Evolutionary conservation across 2,888 invertebrate species (phyloP).

Genomic region (Lydus trimaculatus): DNA sequence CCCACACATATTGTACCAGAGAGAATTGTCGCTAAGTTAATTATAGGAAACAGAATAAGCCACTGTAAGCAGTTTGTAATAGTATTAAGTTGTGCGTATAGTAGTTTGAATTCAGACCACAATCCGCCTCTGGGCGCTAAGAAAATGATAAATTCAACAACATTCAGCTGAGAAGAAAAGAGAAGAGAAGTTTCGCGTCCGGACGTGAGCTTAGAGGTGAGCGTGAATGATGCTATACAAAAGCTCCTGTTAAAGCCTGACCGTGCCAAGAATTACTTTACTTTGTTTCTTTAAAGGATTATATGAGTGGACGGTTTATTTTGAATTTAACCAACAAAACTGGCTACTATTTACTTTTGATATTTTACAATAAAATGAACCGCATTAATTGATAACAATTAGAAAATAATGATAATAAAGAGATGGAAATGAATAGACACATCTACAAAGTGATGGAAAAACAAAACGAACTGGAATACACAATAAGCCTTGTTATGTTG

Average conservation of each 20-base stretch:
- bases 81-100: constrained; percentile 38
- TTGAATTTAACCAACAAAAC: background rate
- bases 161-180: no score
- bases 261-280: constrained; percentile 35
- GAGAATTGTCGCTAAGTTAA: constrained; percentile 39
- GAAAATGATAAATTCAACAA: constrained; percentile 34
- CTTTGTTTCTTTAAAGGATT: constrained; percentile 30
- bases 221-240: constrained; percentile 33
- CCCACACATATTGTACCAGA: constrained; percentile 36
- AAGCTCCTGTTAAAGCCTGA: constrained; percentile 32
- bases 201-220: constrained; percentile 39
- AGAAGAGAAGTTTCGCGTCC: constrained; percentile 36
- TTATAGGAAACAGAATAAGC: constrained; percentile 42
- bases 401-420: constrained; percentile 34
- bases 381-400: constrained; percentile 18
- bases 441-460: background rate
- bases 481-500: constrained; percentile 45
- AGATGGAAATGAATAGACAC: background rate
- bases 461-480: constrained; percentile 32
- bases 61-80: constrained; percentile 44
- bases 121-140: constrained; percentile 30
- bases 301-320: constrained; percentile 12
- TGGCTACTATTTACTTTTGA: background rate
- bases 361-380: background rate
- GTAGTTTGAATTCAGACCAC: constrained; percentile 33